These are phyloP conservation scores for Charanyca ferruginea DNA, from an alignment of 2,888 invertebrate species.

Conservation along the genomic window DNA sequence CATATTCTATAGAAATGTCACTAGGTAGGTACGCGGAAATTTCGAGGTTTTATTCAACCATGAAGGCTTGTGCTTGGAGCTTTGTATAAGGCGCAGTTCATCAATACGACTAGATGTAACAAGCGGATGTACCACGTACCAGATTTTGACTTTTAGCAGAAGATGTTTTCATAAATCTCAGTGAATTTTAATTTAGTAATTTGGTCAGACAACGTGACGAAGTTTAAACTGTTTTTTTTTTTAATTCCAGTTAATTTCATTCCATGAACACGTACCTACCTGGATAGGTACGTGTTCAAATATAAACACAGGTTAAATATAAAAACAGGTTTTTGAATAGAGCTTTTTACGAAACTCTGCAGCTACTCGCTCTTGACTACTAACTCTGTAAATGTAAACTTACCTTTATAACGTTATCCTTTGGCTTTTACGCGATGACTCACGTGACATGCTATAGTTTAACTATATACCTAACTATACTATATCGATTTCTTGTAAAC, in stretches of 20 bases:
- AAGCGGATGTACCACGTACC: not conserved
- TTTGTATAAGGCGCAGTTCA: constrained; percentile 15
- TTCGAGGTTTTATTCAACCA: constrained; percentile 22
- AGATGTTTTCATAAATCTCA: no score
- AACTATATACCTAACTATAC: not conserved
- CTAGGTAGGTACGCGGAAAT: not conserved
- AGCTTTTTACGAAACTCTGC: not conserved
- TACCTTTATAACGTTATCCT: constrained; percentile 30
- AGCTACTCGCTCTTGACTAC: not conserved
- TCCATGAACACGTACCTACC: no score
- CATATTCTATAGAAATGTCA: no score
- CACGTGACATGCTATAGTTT: constrained; percentile 22
- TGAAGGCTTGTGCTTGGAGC: constrained; percentile 24
- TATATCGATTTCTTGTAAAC: constrained; percentile 10
- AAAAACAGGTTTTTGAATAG: not conserved
- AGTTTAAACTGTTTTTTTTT: not conserved
- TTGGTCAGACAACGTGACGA: not conserved
- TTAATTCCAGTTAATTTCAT: not conserved
- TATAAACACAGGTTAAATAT: no score
- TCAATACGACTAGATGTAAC: not conserved
- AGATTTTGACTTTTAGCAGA: no score
- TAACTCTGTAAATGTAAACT: constrained; percentile 9
- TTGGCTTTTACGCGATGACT: constrained; percentile 62
- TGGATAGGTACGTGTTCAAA: no score
- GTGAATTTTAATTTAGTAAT: no score